Evolutionary conservation across 1,140 invertebrate genomes (phyloP).

Genomic region (Drosophila leontia): DNA sequence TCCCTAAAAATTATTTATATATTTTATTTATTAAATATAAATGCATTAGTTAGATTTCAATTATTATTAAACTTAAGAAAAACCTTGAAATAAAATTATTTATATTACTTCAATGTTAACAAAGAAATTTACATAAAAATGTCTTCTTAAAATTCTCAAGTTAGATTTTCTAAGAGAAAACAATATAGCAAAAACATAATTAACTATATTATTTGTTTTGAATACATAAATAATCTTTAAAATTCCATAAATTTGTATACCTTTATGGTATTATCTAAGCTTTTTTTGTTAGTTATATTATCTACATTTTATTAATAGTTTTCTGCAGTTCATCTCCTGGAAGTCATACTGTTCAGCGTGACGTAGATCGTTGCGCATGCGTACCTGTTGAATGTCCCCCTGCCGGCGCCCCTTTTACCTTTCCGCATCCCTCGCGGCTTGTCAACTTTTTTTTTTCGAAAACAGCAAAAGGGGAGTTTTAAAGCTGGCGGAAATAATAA

Average conservation of each 20-base stretch:
- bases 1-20: too few relatives aligned
- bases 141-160: neutral
- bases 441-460: slow-evolving; percentile 34
- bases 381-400: slow-evolving; percentile 39
- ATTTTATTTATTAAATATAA: too few relatives aligned
- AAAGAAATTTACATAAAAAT: neutral
- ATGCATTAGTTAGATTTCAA: too few relatives aligned
- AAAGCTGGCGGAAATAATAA: slow-evolving; percentile 55
- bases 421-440: slow-evolving; percentile 31
- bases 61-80: too few relatives aligned
- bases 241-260: neutral
- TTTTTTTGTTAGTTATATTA: neutral
- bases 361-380: slow-evolving; percentile 46
- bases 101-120: neutral
- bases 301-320: neutral
- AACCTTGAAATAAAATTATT: neutral
- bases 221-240: neutral
- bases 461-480: slow-evolving; percentile 45
- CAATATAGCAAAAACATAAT: neutral
- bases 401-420: slow-evolving; percentile 22
- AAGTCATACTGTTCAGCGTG: slow-evolving; percentile 15
- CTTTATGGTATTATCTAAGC: neutral
- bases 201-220: neutral
- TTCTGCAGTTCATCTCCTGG: neutral
- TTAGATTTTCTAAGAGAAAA: neutral